Base-by-base conservation (phyloP, 1,140 invertebrate genomes). In the Philotrypesis tridentata region DNA sequence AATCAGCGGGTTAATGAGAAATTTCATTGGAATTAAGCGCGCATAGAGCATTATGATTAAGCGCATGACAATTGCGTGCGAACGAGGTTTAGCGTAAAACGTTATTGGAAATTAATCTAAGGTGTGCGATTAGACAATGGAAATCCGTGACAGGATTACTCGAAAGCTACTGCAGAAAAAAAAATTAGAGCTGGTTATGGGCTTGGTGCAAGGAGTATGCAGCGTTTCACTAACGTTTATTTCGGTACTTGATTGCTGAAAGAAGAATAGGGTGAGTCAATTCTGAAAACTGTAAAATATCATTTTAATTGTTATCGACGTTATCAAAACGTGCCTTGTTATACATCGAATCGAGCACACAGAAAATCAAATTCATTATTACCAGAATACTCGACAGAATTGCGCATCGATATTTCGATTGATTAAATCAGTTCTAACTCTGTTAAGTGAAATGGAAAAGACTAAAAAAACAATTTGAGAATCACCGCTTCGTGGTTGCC, bases 221-320 rank as follows among this genome's bases (percentile, higher is more conserved):
- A 55, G 48, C 48, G 17, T 67, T 8, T 23, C 17, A 68, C 29
- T 23, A 68, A 65, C 33, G n/a, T 31, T 68, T 77, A n/a, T 65
- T 17, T 77, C 63, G 40, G 63, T 25, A 33, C 14, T 68, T 31
- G 17, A 67, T 55, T 55, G 37, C 27, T 68, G 33, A 68, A 78
- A 61, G 55, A 74, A 68, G 23, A 40, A 31, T n/a, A n/a, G 9
- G 27, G n/a, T n/a, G 48, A 55, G 76, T 68, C 2, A 55, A 78
- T 25, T 48, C 76, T 78, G 76, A 78, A 78, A 78, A 68, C 63
- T 5, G 4, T 68, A 78, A 68, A 78, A 78, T 55, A 23, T 55
- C 31, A 68, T 31, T 48, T 55, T 55, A 55, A 55, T 55, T 17
- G 2, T 55, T 17, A n/a, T 17, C 48, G 17, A 55, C 48, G 14